Conservation (phyloP, 2,888 invertebrate species). For the Machimus rusticus region DNA sequence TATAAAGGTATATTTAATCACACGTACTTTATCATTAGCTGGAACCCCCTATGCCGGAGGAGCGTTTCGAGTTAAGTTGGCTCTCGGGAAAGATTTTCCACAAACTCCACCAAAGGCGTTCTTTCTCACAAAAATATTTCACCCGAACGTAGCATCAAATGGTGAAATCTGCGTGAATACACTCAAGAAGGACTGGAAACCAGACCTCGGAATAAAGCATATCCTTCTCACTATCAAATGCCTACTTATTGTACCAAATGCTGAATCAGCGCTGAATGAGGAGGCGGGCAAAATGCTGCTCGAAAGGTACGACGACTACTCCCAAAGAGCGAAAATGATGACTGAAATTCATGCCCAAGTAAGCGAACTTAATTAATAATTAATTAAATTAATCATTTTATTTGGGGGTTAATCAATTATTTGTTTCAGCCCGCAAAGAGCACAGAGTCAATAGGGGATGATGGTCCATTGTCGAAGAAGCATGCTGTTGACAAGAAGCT, state of each 20-base stretch:
- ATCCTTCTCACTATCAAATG: slow-evolving; percentile 93
- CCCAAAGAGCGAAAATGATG: slow-evolving; percentile 86
- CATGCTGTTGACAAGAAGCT: slow-evolving; percentile 83
- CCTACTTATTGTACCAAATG: slow-evolving; percentile 95
- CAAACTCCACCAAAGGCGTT: slow-evolving; percentile 89
- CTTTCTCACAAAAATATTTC: slow-evolving; percentile 95
- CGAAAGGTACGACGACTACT: slow-evolving; percentile 94
- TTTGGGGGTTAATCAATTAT: slow-evolving; percentile 8
- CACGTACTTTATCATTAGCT: slow-evolving; percentile 68
- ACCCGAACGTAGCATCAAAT: slow-evolving; percentile 92
- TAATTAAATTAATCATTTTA: slow-evolving; percentile 18
- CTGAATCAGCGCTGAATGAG: slow-evolving; percentile 96
- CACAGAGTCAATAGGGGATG: slow-evolving; percentile 63
- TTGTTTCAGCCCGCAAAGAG: slow-evolving; percentile 65
- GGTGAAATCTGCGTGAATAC: slow-evolving; percentile 98
- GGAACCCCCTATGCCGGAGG: slow-evolving; percentile 93
- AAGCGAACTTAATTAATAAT: slow-evolving; percentile 52
- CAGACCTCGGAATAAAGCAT: slow-evolving; percentile 94
- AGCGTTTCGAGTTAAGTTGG: slow-evolving; percentile 86
- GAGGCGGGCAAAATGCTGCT: slow-evolving; percentile 93
- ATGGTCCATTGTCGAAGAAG: slow-evolving; percentile 83
- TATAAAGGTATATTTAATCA: no score
- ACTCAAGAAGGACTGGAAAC: slow-evolving; percentile 95
- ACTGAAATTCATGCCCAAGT: slow-evolving; percentile 89
- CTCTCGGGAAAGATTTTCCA: slow-evolving; percentile 92